These are phyloP conservation scores for Drosophila stalkeri DNA, from an alignment of 2,888 invertebrate genomes.

Conservation along the genomic window DNA sequence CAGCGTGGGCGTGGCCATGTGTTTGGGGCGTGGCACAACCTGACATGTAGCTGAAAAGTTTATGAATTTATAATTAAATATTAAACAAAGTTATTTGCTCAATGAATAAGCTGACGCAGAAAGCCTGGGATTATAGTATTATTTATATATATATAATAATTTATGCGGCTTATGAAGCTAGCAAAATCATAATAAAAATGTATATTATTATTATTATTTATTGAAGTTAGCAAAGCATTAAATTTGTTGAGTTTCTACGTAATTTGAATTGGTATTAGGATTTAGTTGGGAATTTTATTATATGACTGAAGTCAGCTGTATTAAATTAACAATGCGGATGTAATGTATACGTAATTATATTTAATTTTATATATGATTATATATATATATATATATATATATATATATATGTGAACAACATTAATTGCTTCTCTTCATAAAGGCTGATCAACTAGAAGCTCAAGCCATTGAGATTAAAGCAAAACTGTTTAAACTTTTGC, in stretches of 20 bases:
- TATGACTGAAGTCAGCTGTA: not conserved
- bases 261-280: not conserved
- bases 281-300: not conserved
- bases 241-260: not conserved
- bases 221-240: not conserved
- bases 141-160: not conserved
- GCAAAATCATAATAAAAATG: not conserved
- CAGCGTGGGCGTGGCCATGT: conserved; percentile 14
- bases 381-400: too few relatives aligned
- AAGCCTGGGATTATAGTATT: conserved; percentile 1
- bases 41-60: conserved; percentile 26
- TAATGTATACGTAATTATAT: too few relatives aligned
- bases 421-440: too few relatives aligned
- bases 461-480: too few relatives aligned
- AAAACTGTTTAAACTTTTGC: too few relatives aligned
- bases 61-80: conserved; percentile 74
- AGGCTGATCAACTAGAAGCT: too few relatives aligned
- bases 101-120: conserved; percentile 13
- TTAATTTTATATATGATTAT: too few relatives aligned
- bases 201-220: conserved; percentile 4
- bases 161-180: conserved; percentile 14
- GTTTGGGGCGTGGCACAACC: conserved; percentile 4
- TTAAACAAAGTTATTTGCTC: conserved; percentile 23
- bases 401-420: too few relatives aligned
- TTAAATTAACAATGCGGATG: too few relatives aligned